Evolutionary conservation across 1,140 invertebrate species (phyloP).

Genomic region (Pseudachorutes palmiensis): DNA sequence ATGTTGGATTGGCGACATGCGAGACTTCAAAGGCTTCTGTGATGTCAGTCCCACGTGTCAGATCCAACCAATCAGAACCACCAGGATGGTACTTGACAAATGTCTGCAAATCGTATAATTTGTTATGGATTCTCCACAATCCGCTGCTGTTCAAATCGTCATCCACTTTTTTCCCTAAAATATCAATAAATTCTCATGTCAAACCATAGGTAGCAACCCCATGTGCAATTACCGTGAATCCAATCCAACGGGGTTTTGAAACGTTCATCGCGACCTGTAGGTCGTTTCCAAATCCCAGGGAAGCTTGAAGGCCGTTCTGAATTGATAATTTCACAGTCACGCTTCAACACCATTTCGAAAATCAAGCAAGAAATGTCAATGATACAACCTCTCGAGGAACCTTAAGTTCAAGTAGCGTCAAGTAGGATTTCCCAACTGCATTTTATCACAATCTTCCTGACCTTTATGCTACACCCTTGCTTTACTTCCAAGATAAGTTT

Average conservation of each 20-base stretch:
- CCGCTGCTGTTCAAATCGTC: conserved; percentile 38
- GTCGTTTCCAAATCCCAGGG: conserved; percentile 6
- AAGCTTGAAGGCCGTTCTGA: background rate
- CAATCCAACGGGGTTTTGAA: background rate
- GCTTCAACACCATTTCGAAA: background rate
- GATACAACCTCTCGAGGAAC: too few species aligned
- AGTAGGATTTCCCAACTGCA: too few species aligned
- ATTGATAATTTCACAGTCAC: background rate
- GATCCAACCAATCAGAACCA: conserved; percentile 39
- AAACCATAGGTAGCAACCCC: background rate
- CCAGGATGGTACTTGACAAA: conserved; percentile 41
- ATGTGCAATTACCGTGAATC: background rate
- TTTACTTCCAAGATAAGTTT: too few species aligned
- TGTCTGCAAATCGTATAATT: conserved; percentile 39
- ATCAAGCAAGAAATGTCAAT: background rate
- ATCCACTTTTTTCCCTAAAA: conserved; percentile 28
- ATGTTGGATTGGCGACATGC: conserved; percentile 34
- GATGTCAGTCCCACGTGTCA: conserved; percentile 40
- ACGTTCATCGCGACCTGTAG: background rate
- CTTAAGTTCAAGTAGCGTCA: too few species aligned
- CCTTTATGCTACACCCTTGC: too few species aligned
- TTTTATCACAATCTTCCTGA: too few species aligned
- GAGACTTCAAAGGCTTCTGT: conserved; percentile 40
- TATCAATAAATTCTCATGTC: background rate
- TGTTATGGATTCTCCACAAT: conserved; percentile 40